Evolutionary conservation across 2,888 invertebrate genomes (phyloP).

Genomic region (Bembecia ichneumoniformis): DNA sequence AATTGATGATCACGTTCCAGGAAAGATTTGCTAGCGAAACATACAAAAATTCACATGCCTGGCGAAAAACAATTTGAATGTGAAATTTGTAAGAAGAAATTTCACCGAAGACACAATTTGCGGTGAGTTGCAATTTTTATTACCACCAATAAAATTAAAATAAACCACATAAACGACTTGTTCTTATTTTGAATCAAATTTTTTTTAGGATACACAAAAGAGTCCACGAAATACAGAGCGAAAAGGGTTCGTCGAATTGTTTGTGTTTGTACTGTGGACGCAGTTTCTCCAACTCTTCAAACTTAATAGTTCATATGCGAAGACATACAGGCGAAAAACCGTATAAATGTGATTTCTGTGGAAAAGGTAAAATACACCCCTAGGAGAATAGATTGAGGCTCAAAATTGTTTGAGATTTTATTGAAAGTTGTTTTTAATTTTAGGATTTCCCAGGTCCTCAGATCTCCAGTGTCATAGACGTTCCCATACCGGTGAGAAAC

Average conservation of each 20-base stretch:
- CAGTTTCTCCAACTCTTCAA: constrained; percentile 74
- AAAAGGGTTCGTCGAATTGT: constrained; percentile 49
- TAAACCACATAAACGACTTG: no score
- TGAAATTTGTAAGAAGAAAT: constrained; percentile 71
- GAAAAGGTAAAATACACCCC: constrained; percentile 46
- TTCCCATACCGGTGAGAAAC: constrained; percentile 75
- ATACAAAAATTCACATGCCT: constrained; percentile 74
- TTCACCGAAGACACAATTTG: constrained; percentile 72
- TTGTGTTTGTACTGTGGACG: constrained; percentile 74
- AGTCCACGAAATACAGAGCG: constrained; percentile 56
- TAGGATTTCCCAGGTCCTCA: constrained; percentile 75
- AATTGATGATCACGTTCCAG: constrained; percentile 38
- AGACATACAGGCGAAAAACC: constrained; percentile 78
- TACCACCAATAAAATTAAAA: background rate
- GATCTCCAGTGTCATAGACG: constrained; percentile 75
- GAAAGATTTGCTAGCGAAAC: constrained; percentile 76
- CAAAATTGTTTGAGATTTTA: background rate
- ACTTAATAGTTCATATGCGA: constrained; percentile 76
- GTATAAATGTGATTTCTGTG: constrained; percentile 75
- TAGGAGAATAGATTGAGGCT: background rate
- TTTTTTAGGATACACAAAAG: constrained; percentile 46
- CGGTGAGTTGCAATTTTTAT: constrained; percentile 29
- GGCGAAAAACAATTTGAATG: constrained; percentile 69
- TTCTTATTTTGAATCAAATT: no score
- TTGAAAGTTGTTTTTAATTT: constrained; percentile 8